These are phyloP conservation scores for Diloba caeruleocephala DNA, from an alignment of 2,888 invertebrate species.

Conservation along the genomic window DNA sequence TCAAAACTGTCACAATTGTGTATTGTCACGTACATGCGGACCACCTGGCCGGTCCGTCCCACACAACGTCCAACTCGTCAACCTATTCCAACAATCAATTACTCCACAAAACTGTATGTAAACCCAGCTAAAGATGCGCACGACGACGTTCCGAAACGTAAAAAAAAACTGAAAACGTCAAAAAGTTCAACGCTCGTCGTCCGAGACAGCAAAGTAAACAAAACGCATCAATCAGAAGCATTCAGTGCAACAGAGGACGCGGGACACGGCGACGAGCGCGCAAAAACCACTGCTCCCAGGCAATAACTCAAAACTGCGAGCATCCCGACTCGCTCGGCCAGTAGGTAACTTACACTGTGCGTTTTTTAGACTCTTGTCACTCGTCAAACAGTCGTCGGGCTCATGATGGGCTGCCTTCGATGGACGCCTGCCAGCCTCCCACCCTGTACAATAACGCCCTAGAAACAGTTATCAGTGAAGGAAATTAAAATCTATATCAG, in stretches of 20 bases:
- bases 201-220: conserved; percentile 71
- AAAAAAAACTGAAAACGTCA: conserved; percentile 59
- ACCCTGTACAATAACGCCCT: conserved; percentile 44
- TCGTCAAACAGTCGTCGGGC: conserved; percentile 85
- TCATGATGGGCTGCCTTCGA: conserved; percentile 86
- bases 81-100: conserved; percentile 51
- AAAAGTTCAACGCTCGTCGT: conserved; percentile 52
- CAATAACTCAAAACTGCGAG: conserved; percentile 85
- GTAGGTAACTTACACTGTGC: conserved; percentile 80
- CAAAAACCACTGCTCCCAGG: conserved; percentile 65
- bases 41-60: conserved; percentile 52
- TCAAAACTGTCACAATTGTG: conserved; percentile 38
- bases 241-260: conserved; percentile 47
- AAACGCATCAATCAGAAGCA: conserved; percentile 72
- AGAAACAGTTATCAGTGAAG: conserved; percentile 24
- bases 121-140: conserved; percentile 48
- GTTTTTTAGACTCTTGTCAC: conserved; percentile 86
- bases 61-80: conserved; percentile 30
- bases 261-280: conserved; percentile 49
- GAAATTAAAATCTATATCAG: conserved; percentile 40
- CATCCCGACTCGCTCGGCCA: conserved; percentile 67
- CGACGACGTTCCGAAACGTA: conserved; percentile 48
- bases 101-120: conserved; percentile 52
- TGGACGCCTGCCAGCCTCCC: conserved; percentile 85
- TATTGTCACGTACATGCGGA: conserved; percentile 51